Conservation (phyloP, 2,888 invertebrate species). For the Acanthopleura granulata region DNA sequence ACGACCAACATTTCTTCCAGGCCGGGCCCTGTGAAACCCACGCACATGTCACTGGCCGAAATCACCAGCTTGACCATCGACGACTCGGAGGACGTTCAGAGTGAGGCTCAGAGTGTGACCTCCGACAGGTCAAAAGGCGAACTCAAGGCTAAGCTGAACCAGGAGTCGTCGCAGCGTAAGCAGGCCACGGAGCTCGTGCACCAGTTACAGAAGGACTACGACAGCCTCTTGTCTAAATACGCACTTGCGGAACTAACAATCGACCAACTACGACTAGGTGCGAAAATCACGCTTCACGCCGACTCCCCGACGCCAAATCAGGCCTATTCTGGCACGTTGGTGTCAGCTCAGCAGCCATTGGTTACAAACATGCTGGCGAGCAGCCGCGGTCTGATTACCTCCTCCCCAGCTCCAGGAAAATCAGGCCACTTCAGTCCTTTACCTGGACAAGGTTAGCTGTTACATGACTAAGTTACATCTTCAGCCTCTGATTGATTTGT, state of each 20-base stretch:
- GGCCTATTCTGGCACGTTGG: slow-evolving; percentile 43
- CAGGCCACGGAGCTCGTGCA: slow-evolving; percentile 61
- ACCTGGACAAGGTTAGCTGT: slow-evolving; percentile 33
- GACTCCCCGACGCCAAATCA: slow-evolving; percentile 60
- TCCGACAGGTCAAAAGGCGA: slow-evolving; percentile 48
- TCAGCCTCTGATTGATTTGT: too few relatives aligned
- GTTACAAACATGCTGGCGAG: slow-evolving; percentile 41
- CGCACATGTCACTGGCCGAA: slow-evolving; percentile 51
- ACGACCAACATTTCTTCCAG: slow-evolving; percentile 43
- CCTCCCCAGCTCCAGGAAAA: slow-evolving; percentile 41
- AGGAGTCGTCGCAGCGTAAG: slow-evolving; percentile 56
- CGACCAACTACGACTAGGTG: slow-evolving; percentile 67
- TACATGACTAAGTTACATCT: too few relatives aligned
- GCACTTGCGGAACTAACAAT: slow-evolving; percentile 69
- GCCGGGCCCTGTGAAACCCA: slow-evolving; percentile 53
- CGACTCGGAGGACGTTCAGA: slow-evolving; percentile 24
- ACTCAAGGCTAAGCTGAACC: slow-evolving; percentile 49
- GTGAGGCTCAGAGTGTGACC: neutral
- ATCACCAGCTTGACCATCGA: slow-evolving; percentile 43
- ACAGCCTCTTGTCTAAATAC: slow-evolving; percentile 66
- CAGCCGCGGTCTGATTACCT: slow-evolving; percentile 37
- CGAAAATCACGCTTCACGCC: slow-evolving; percentile 60
- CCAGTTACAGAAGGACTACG: slow-evolving; percentile 65
- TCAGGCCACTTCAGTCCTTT: slow-evolving; percentile 33
- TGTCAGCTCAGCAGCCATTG: slow-evolving; percentile 44